phyloP scores from a whole-genome alignment of 1,140 invertebrate genomes.

The Aradophagus sp. region DNA sequence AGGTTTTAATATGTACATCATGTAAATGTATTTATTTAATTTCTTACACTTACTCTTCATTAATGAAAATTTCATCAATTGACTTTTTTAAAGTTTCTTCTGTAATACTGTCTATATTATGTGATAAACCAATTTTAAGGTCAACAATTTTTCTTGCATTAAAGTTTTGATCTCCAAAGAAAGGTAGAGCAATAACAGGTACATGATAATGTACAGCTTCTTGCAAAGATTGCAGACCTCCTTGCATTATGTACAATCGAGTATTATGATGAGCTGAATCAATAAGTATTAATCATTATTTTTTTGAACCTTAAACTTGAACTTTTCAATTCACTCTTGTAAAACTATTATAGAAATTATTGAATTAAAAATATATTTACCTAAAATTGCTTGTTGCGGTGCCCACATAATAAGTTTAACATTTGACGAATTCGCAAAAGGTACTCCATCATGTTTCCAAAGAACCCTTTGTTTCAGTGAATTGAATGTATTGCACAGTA shows the following conservation, averaged over 20 bases:
- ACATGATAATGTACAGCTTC: constrained; percentile 76
- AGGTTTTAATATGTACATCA: no score
- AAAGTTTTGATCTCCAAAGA: constrained; percentile 73
- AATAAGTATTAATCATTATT: constrained; percentile 32
- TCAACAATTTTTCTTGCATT: constrained; percentile 68
- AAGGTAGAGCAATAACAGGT: constrained; percentile 76
- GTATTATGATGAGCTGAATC: constrained; percentile 73
- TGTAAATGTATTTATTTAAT: background rate
- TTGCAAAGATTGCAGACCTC: constrained; percentile 76
- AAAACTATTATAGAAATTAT: no score
- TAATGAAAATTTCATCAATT: constrained; percentile 62
- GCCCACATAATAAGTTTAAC: constrained; percentile 80
- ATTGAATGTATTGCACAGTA: constrained; percentile 75
- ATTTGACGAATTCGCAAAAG: constrained; percentile 74
- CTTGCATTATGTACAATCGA: constrained; percentile 77
- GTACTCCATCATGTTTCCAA: constrained; percentile 77
- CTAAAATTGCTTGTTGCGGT: constrained; percentile 81
- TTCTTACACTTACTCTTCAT: constrained; percentile 63
- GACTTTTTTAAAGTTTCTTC: constrained; percentile 56
- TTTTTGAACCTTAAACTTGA: background rate
- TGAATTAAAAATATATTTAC: no score
- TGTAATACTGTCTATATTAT: constrained; percentile 61
- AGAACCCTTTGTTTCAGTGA: constrained; percentile 78
- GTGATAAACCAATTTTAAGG: constrained; percentile 63
- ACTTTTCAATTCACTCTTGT: no score